Evolutionary conservation across 2,888 invertebrate species (phyloP), one percentile per base, ranked within the genome.

Genomic region (Anthrax anthrax): DNA sequence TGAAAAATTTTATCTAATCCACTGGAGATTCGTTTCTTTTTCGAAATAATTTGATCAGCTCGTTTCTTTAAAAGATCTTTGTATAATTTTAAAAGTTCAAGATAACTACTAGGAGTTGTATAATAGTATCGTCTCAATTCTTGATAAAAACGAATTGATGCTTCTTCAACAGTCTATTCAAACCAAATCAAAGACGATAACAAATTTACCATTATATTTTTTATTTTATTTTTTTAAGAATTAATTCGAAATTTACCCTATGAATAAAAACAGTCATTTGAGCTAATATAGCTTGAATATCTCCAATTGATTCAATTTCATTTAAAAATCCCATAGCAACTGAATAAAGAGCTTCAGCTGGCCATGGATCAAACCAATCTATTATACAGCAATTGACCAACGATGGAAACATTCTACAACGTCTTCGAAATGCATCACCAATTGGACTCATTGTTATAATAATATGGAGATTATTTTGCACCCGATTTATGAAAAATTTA

Each of bases 341-440:
- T 0, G 88, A 86, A 16, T 84, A 71, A 44, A 92, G 69, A 14
- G 91, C 91, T 59, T 91, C 91, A 13, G 78, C 75, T 0, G 91
- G 91, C 92, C 92, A 92, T 58, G 86, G 87, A 2, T 81, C 81
- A 64, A 90, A 92, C 92, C 94, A 94, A 63, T 94, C 90, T 48
- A 94, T 91, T 0, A 90, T 90, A 59, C 91, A 92, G 61, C 91
- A 92, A 67, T 92, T 94, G 8, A 91, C 86, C 52, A 95, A 70
- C 0, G 92, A 91, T 0, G 94, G 95, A 63, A 92, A 95, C 86
- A 92, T 91, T 39, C 92, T 79, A 56, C 92, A 86, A 9, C 92
- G 76, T 37, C 86, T 79, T 51, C 88, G 81, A 65, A 91, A 91
- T 0, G 86, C 80, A 61, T 86, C 87, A 1, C 90, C 90, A 1